Percentiles rank a stretch among this genome's conserved stretches.
phyloP scores from a whole-genome alignment of 2,797 vertebrate species.

The Falco novaeseelandiae region DNA sequence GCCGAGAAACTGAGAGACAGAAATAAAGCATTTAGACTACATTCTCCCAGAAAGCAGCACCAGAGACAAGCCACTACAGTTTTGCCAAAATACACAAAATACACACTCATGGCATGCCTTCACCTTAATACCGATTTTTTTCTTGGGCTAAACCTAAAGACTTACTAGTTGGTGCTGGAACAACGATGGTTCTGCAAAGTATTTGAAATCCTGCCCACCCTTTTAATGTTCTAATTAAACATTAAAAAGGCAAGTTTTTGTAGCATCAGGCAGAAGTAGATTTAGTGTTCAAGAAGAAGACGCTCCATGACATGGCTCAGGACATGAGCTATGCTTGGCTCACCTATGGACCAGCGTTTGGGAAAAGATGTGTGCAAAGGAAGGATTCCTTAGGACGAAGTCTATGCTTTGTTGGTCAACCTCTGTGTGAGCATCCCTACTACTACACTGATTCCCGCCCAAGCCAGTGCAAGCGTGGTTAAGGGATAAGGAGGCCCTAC shows the following conservation, averaged over 20 bases:
- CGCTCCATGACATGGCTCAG: not conserved
- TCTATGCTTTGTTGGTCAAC: not conserved
- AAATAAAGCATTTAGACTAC: not conserved
- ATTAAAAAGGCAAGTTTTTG: not conserved
- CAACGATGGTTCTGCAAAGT: rapidly evolving
- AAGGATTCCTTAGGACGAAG: not conserved
- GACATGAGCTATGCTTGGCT: not conserved
- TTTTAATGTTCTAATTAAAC: not conserved
- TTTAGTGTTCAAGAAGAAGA: not conserved
- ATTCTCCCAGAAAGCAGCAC: not conserved
- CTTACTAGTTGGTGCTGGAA: not conserved
- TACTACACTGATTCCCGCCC: not conserved
- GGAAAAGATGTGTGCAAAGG: not conserved
- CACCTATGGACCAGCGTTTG: not conserved
- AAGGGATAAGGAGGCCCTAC: not conserved
- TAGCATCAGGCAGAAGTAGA: not conserved
- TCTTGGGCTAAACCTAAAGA: not conserved
- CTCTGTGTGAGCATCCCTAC: not conserved
- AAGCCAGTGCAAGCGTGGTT: not conserved
- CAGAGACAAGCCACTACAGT: not conserved
- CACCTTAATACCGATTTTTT: not conserved
- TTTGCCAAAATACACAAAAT: not conserved
- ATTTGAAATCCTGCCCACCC: not conserved
- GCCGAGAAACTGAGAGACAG: not conserved
- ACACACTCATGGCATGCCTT: not conserved